Conservation (phyloP, 2,888 invertebrate genomes). For the Thymelicus lineola region DNA sequence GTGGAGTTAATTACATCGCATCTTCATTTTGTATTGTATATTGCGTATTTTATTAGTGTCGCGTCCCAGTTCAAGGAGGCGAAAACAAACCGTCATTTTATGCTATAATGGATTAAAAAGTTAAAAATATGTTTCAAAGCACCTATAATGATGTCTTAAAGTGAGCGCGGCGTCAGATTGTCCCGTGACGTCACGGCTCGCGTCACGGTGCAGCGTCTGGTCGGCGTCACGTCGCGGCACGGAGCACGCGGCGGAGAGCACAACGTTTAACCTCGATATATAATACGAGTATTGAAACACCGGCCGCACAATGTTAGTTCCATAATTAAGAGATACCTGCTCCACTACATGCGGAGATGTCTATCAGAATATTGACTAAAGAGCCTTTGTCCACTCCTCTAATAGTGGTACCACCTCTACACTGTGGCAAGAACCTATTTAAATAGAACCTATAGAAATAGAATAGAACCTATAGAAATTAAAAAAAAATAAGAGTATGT, state of each 20-base stretch:
- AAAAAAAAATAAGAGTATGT: too few species aligned
- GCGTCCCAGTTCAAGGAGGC: neutral
- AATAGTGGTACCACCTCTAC: too few species aligned
- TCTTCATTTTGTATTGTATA: neutral
- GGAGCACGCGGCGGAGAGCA: neutral
- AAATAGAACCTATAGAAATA: too few species aligned
- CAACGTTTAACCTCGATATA: neutral
- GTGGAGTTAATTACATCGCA: neutral
- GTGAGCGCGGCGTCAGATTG: neutral
- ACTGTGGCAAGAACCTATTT: too few species aligned
- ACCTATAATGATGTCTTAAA: too few species aligned
- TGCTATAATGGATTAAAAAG: neutral
- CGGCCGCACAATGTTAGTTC: neutral
- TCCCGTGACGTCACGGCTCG: slow-evolving; percentile 7
- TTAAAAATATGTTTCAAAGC: too few species aligned
- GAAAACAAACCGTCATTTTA: neutral
- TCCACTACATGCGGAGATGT: too few species aligned
- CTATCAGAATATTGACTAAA: too few species aligned
- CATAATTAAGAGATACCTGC: too few species aligned
- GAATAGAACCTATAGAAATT: too few species aligned
- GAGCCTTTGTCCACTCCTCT: too few species aligned
- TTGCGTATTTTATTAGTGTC: neutral
- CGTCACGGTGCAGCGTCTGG: slow-evolving; percentile 1
- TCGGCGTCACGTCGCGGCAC: neutral
- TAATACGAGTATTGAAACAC: neutral